These are phyloP conservation scores for Marmota monax DNA, from an alignment of 2,113 vertebrate species.

Conservation along the genomic window DNA sequence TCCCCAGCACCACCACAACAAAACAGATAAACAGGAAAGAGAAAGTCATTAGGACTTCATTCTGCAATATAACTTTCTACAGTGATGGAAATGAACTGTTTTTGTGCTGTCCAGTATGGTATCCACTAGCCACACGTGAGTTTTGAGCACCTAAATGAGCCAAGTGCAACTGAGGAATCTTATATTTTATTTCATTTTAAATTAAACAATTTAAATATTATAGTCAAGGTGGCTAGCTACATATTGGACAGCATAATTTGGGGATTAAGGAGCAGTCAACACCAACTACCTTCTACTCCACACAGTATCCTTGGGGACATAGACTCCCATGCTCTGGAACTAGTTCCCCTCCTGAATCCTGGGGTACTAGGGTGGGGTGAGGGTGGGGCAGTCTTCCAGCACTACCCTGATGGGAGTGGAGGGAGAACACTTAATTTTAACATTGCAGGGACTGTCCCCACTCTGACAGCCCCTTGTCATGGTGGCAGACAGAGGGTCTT, in stretches of 20 bases:
- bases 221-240: background rate
- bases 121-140: background rate
- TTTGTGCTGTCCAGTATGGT: rapidly evolving
- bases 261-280: background rate
- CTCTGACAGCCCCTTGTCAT: background rate
- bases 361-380: background rate
- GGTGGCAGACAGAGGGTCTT: background rate
- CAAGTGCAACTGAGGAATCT: background rate
- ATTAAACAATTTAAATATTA: background rate
- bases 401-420: background rate
- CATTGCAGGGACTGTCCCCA: background rate
- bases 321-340: background rate
- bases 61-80: background rate
- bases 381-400: background rate
- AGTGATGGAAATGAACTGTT: too few relatives aligned
- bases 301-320: background rate
- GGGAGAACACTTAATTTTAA: background rate
- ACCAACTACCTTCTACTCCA: background rate
- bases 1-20: background rate
- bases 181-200: background rate
- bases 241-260: too few relatives aligned
- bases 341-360: background rate
- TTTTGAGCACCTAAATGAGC: background rate
- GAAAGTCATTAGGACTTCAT: background rate
- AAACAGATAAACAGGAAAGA: background rate